These are phyloP conservation scores for Scatophagus argus DNA, from an alignment of 2,113 vertebrate genomes.

Conservation along the genomic window DNA sequence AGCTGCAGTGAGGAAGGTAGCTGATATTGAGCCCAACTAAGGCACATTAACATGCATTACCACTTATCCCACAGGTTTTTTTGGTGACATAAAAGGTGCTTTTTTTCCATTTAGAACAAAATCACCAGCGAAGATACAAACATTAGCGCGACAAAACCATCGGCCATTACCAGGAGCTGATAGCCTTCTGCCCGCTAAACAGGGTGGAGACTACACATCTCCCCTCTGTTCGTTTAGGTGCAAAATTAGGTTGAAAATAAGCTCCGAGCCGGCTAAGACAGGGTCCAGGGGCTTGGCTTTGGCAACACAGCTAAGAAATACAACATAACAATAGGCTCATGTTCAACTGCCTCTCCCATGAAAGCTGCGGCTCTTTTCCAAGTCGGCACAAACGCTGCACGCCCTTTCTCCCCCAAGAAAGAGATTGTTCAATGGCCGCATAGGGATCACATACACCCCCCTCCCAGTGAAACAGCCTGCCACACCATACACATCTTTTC, in stretches of 20 bases:
- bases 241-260: slow-evolving; percentile 6
- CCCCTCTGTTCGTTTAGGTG: slow-evolving; percentile 11
- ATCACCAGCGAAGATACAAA: not conserved
- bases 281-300: not conserved
- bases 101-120: not conserved
- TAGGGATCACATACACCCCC: slow-evolving; percentile 9
- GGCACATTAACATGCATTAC: accelerated
- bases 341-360: slow-evolving; percentile 26
- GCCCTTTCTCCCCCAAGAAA: slow-evolving; percentile 62
- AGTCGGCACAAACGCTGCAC: slow-evolving; percentile 57
- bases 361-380: slow-evolving; percentile 54
- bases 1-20: not conserved
- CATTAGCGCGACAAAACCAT: slow-evolving; percentile 45
- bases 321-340: not conserved
- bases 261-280: not conserved
- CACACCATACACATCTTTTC: not conserved
- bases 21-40: not conserved
- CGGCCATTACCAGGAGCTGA: slow-evolving; percentile 61
- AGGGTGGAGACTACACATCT: slow-evolving; percentile 68
- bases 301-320: not conserved
- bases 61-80: not conserved
- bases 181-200: slow-evolving; percentile 53
- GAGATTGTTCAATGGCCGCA: slow-evolving; percentile 69
- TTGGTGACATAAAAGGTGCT: not conserved
- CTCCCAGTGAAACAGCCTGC: slow-evolving; percentile 26